Conservation (phyloP, 2,888 invertebrate species). For the Acrobasis repandana region DNA sequence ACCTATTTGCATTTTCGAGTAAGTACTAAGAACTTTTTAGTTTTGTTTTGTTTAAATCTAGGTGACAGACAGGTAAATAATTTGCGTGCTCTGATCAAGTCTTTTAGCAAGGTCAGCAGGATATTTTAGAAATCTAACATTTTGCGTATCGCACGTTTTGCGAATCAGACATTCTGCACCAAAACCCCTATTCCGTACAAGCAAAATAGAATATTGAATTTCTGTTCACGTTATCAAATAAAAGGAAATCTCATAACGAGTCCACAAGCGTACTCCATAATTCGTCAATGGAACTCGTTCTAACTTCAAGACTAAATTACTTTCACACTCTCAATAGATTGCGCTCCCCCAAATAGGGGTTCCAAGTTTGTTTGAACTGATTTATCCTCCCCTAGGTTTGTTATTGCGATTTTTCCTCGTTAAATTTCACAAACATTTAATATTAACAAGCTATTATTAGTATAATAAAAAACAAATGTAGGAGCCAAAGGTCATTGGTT, state of each 20-base stretch:
- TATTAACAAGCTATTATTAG: slow-evolving; percentile 24
- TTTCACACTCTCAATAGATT: slow-evolving; percentile 42
- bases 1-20: too few relatives aligned
- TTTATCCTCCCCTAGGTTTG: slow-evolving; percentile 43
- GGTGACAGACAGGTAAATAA: too few relatives aligned
- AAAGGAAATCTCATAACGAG: slow-evolving; percentile 9
- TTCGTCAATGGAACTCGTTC: slow-evolving; percentile 19
- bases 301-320: slow-evolving; percentile 26
- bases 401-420: slow-evolving; percentile 46
- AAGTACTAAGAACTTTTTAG: too few relatives aligned
- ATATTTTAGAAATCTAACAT: too few relatives aligned
- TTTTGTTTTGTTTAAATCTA: too few relatives aligned
- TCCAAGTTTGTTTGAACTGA: slow-evolving; percentile 49
- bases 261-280: slow-evolving; percentile 13
- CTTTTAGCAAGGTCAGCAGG: too few relatives aligned
- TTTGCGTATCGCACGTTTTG: too few relatives aligned
- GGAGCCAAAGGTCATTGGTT: too few relatives aligned
- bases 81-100: too few relatives aligned
- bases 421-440: slow-evolving; percentile 34
- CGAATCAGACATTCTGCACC: too few relatives aligned
- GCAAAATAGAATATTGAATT: slow-evolving; percentile 10
- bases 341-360: slow-evolving; percentile 44
- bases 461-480: slow-evolving; percentile 22
- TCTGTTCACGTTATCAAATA: slow-evolving; percentile 7
- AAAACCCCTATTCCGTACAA: background rate